Percentiles rank a stretch among this genome's conserved stretches.
These are phyloP conservation scores for Papilio polyxenes DNA, from an alignment of 1,140 invertebrate genomes.

Conservation along the genomic window DNA sequence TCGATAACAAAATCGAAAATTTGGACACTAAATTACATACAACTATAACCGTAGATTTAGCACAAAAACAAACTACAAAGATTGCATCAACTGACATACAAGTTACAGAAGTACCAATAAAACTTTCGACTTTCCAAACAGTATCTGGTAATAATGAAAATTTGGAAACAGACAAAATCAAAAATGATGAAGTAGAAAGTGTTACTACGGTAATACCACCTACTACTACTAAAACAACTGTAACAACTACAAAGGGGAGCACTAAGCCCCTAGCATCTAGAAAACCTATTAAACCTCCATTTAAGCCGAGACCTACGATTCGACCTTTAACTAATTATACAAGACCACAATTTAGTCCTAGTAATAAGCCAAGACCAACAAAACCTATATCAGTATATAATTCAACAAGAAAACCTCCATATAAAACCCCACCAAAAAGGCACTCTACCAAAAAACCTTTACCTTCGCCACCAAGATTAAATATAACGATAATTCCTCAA, in stretches of 20 bases:
- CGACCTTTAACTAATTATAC: constrained; percentile 64
- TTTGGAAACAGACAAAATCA: constrained; percentile 55
- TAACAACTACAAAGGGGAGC: constrained; percentile 47
- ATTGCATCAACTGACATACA: constrained; percentile 45
- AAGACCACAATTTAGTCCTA: constrained; percentile 56
- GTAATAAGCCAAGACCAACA: constrained; percentile 64
- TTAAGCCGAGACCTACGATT: constrained; percentile 65
- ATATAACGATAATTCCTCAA: constrained; percentile 82
- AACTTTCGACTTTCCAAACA: constrained; percentile 81
- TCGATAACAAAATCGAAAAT: constrained; percentile 59
- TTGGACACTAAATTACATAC: constrained; percentile 61
- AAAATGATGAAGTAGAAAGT: constrained; percentile 46
- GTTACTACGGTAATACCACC: constrained; percentile 43
- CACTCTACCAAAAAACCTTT: constrained; percentile 72
- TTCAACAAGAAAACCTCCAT: constrained; percentile 65
- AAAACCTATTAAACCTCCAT: constrained; percentile 61
- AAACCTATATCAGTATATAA: constrained; percentile 67
- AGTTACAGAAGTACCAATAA: constrained; percentile 70
- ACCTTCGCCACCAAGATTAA: constrained; percentile 74
- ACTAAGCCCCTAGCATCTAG: constrained; percentile 56
- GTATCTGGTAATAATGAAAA: constrained; percentile 66
- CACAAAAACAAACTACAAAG: constrained; percentile 53
- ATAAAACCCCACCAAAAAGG: constrained; percentile 65
- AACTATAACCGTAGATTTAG: constrained; percentile 43
- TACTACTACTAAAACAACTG: constrained; percentile 44